Conservation (phyloP, 2,888 invertebrate species). For the Drosophila mercatorum region DNA sequence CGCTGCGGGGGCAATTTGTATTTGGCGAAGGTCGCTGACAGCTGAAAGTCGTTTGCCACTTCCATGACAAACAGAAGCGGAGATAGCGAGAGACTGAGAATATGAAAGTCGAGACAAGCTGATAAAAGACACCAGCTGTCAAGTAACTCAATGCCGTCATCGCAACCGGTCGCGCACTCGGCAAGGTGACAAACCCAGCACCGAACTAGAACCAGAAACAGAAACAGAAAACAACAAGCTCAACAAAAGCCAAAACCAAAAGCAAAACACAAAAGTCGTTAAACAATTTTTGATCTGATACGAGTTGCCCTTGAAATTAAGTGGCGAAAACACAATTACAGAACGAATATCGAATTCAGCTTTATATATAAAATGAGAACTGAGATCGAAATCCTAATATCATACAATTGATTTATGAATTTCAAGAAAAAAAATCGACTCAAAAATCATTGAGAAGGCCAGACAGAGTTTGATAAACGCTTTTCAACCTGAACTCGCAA, state of each 20-base stretch:
- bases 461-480: neutral
- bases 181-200: conserved; percentile 69
- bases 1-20: conserved; percentile 52
- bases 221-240: conserved; percentile 32
- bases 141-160: conserved; percentile 60
- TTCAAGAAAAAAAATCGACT: neutral
- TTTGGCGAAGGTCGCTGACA: conserved; percentile 32
- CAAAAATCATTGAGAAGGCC: neutral
- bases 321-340: conserved; percentile 7
- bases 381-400: neutral
- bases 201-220: conserved; percentile 29
- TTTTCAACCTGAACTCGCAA: conserved; percentile 18
- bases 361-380: no score
- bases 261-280: conserved; percentile 60
- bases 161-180: conserved; percentile 42
- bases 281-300: conserved; percentile 68
- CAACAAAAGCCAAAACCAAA: conserved; percentile 28
- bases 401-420: neutral
- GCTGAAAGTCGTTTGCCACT: conserved; percentile 53
- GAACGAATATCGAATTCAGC: neutral
- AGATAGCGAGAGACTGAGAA: conserved; percentile 7
- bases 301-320: conserved; percentile 67
- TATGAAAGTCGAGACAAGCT: conserved; percentile 38
- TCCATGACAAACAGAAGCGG: conserved; percentile 16
- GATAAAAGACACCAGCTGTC: conserved; percentile 58